phyloP scores from a whole-genome alignment of 2,113 vertebrate genomes.

The Tetrax tetrax region DNA sequence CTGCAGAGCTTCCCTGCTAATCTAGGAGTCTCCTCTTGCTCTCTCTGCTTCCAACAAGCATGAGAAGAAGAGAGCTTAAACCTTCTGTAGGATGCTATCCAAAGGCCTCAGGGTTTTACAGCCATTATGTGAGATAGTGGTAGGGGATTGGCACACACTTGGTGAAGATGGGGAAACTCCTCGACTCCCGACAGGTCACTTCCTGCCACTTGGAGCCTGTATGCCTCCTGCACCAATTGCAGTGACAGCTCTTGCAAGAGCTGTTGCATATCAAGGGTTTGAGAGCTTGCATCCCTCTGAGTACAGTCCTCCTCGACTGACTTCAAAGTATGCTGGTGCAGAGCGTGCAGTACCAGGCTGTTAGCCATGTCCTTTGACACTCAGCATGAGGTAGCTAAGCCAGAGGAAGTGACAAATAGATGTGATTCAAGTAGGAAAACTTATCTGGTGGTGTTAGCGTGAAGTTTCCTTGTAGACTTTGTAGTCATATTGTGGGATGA shows the following conservation, averaged over 20 bases:
- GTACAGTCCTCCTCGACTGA: neutral
- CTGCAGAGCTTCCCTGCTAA: neutral
- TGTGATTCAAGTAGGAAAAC: neutral
- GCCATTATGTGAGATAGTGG: neutral
- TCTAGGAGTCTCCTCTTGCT: neutral
- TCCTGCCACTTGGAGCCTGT: neutral
- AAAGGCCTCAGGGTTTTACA: neutral
- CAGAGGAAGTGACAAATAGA: neutral
- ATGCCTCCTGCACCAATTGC: fast-evolving
- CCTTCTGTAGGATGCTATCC: neutral
- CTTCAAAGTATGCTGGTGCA: neutral
- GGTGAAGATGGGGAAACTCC: neutral
- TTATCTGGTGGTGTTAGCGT: neutral
- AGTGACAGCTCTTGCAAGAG: neutral
- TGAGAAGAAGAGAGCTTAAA: neutral
- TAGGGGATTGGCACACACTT: neutral
- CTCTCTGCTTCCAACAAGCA: neutral
- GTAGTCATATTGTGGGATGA: neutral
- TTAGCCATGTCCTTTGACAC: neutral
- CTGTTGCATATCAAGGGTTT: neutral
- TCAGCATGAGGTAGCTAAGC: neutral
- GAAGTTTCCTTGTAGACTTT: neutral
- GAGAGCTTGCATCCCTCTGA: neutral
- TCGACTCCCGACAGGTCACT: neutral
- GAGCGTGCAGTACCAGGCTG: neutral